phyloP scores from a whole-genome alignment of 2,797 vertebrate genomes.

The Eurystomus glaucurus region DNA sequence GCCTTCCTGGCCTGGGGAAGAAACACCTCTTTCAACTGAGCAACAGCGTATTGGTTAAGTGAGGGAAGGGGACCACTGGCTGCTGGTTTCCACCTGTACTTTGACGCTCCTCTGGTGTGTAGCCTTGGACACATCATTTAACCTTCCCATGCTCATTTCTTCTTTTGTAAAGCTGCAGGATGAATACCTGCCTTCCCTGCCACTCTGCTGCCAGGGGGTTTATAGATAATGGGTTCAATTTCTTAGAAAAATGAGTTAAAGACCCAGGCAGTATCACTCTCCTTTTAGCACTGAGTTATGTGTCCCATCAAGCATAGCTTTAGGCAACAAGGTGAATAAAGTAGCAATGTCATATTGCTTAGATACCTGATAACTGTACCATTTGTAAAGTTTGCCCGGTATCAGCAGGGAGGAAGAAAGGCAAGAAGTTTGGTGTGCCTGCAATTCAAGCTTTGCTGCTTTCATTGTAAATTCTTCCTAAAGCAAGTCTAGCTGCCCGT shows the following conservation, averaged over 20 bases:
- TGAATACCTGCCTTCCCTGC: background rate
- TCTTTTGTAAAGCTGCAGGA: background rate
- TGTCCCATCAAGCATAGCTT: background rate
- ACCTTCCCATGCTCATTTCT: background rate
- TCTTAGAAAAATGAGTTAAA: constrained; percentile 32
- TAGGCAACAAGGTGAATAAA: constrained; percentile 26
- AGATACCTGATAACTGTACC: background rate
- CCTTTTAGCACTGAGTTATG: constrained; percentile 23
- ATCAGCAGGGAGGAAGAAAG: background rate
- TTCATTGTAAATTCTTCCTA: background rate
- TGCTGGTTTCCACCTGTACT: background rate
- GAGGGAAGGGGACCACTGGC: background rate
- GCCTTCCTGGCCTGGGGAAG: background rate
- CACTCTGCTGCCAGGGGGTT: background rate
- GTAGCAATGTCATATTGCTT: constrained; percentile 9
- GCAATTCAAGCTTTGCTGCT: background rate
- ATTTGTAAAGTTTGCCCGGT: constrained; percentile 6
- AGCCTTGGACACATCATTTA: background rate
- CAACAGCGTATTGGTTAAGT: background rate
- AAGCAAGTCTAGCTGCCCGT: background rate
- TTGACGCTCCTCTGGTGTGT: background rate
- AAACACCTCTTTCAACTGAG: background rate
- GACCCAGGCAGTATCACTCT: background rate
- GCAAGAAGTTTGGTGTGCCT: background rate
- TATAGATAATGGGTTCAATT: background rate